Conservation (phyloP, 1,140 invertebrate genomes). For the Drosophila virilis region DNA sequence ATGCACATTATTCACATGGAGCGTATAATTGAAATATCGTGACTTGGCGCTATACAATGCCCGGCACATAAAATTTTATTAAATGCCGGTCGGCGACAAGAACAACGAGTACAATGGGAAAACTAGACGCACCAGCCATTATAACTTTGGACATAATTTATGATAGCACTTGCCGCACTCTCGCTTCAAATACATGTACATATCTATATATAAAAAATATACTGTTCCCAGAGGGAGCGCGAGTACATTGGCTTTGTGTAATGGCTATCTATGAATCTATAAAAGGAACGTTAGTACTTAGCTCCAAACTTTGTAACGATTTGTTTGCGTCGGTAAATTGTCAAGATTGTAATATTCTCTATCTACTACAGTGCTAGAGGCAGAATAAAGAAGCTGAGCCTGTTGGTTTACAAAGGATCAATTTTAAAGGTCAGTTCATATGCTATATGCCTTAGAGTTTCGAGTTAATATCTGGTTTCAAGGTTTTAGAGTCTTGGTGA, state of each 20-base stretch:
- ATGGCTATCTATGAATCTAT: not conserved
- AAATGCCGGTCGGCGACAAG: slow-evolving; percentile 37
- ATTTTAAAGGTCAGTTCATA: no score
- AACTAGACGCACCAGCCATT: slow-evolving; percentile 68
- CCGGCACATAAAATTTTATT: slow-evolving; percentile 61
- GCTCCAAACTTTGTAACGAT: no score
- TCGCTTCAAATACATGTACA: slow-evolving; percentile 9
- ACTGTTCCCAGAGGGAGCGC: not conserved
- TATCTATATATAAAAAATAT: not conserved
- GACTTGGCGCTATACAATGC: slow-evolving; percentile 49
- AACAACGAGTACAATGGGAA: slow-evolving; percentile 45
- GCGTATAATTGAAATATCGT: slow-evolving; percentile 78
- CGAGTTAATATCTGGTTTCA: no score
- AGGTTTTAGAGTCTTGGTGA: no score
- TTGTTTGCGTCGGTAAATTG: no score
- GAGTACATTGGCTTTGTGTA: not conserved
- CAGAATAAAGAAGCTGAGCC: no score
- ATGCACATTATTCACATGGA: slow-evolving; percentile 59
- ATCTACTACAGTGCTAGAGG: no score
- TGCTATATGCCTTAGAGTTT: no score
- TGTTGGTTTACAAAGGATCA: no score
- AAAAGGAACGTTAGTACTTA: no score
- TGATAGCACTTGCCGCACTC: slow-evolving; percentile 71
- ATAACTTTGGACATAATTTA: slow-evolving; percentile 79
- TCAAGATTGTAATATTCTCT: no score